Evolutionary conservation across 2,797 vertebrate species (phyloP), one percentile per base, ranked within the genome.

Genomic region (Pipistrellus kuhlii): DNA sequence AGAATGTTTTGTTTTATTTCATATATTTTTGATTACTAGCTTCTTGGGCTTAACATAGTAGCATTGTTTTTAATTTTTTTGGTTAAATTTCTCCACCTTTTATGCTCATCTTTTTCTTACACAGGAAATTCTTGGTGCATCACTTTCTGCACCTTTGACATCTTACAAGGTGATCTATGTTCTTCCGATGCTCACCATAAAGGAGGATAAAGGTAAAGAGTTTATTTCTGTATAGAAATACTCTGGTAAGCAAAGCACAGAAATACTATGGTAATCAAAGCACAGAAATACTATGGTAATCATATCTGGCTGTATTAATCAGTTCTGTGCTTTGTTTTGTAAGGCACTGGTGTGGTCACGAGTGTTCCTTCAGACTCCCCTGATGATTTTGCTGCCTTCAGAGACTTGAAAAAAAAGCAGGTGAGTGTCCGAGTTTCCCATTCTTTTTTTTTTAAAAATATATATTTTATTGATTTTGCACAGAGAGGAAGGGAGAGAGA

Each of bases 171-270:
- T 99, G 89, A 98, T 99, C 32, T 99, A 99, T 1, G 98, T 99
- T 85, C 98, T 99, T 88, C 99, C 99, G n/a, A 99, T 99, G 99
- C 98, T 99, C 91, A 99, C 99, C 55, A 99, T 99, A 97, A 99
- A 99, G 97, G 99, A 99, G 95, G 99, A 99, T 95, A 99, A 99
- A 99, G 99, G 99, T 99, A 98, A 96, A 30, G n/a, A 59, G n/a
- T 93, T 41, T 72, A 1, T 20, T 89, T 88, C n/a, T 88, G 85
- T 91, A 57, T 88, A 38, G 53, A 85, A 46, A 21, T 77, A 73
- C 35, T 91, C 80, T 48, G 21, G 6, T 48, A 38, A 13, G n/a
- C n/a, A n/a, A n/a, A n/a, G n/a, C n/a, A n/a, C n/a, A n/a, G n/a
- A n/a, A n/a, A 21, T 77, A 73, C 35, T 91, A 82, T 48, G 21